phyloP scores from a whole-genome alignment of 2,113 vertebrate species.

The Indicator indicator region DNA sequence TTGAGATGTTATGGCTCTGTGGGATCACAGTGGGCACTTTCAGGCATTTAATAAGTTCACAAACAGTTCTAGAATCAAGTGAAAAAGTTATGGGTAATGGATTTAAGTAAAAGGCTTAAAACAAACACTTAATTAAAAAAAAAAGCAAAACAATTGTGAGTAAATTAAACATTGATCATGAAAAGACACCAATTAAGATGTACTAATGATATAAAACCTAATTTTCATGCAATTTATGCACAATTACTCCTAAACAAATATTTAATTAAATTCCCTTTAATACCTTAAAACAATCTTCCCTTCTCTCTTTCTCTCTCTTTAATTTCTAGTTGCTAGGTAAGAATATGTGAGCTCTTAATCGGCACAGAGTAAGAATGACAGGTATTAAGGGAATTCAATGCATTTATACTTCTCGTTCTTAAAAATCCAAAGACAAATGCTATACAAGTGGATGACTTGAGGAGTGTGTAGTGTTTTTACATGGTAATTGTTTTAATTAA shows the following conservation, averaged over 20 bases:
- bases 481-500: slow-evolving; percentile 51
- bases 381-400: slow-evolving; percentile 36
- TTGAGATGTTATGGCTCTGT: background rate
- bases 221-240: slow-evolving; percentile 68
- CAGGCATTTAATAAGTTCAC: background rate
- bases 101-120: slow-evolving; percentile 14
- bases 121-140: slow-evolving; percentile 42
- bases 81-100: background rate
- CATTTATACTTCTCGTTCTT: slow-evolving; percentile 13
- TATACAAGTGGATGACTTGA: slow-evolving; percentile 4
- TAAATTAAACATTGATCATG: slow-evolving; percentile 70
- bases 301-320: background rate
- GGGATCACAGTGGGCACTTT: background rate
- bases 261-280: slow-evolving; percentile 74
- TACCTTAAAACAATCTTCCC: slow-evolving; percentile 62
- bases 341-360: slow-evolving; percentile 55
- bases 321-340: slow-evolving; percentile 30
- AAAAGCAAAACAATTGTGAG: slow-evolving; percentile 59
- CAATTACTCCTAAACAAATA: slow-evolving; percentile 74
- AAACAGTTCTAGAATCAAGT: background rate
- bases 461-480: background rate
- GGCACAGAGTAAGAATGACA: slow-evolving; percentile 34
- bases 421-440: slow-evolving; percentile 1
- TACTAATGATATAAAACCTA: slow-evolving; percentile 65
- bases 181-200: slow-evolving; percentile 70